Evolutionary conservation across 2,113 vertebrate species (phyloP).

Genomic region (Lagenorhynchus albirostris): DNA sequence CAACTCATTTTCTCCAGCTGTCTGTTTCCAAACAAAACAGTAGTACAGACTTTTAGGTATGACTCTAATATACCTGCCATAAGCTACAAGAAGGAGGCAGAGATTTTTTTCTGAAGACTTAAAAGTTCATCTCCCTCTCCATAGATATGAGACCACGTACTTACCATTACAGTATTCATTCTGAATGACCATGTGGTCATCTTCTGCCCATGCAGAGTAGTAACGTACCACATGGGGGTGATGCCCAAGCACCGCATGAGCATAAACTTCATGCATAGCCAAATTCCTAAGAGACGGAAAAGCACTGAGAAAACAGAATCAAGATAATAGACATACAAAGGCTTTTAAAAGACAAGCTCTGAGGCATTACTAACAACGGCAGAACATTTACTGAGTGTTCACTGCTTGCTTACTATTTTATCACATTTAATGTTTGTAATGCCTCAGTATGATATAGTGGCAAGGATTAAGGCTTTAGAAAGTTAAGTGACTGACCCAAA

Average conservation of each 20-base stretch:
- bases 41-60: neutral
- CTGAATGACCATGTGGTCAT: slow-evolving; percentile 95
- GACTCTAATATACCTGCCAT: neutral
- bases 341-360: neutral
- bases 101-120: neutral
- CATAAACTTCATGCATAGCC: slow-evolving; percentile 94
- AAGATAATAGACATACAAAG: neutral
- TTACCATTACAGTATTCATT: slow-evolving; percentile 96
- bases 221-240: slow-evolving; percentile 97
- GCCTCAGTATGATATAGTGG: neutral
- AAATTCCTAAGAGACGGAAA: slow-evolving; percentile 82
- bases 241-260: slow-evolving; percentile 95
- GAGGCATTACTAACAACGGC: neutral
- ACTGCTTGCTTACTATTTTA: neutral
- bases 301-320: neutral
- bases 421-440: neutral
- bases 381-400: neutral
- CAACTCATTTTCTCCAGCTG: neutral
- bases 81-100: neutral
- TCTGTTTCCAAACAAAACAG: neutral
- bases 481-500: neutral
- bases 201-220: slow-evolving; percentile 96
- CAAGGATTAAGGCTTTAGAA: neutral
- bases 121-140: neutral
- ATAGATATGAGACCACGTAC: neutral